Conservation (phyloP, 1,140 invertebrate species). For the Euwallacea similis region DNA sequence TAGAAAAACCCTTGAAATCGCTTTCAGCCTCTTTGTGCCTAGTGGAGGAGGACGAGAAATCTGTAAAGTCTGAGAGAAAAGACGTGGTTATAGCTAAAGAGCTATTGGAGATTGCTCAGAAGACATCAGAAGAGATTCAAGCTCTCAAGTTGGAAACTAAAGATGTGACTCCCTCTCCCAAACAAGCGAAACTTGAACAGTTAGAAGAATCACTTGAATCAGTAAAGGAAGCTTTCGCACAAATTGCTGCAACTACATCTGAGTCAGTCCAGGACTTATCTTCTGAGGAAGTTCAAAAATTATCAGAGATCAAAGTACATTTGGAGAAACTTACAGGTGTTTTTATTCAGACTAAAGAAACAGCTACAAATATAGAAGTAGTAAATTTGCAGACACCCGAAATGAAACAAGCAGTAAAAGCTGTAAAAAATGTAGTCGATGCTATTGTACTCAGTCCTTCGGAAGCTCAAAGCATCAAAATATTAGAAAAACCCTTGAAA, state of each 20-base stretch:
- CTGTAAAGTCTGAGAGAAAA: background rate
- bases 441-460: background rate
- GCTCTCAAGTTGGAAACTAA: conserved; percentile 6
- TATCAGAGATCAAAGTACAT: conserved; percentile 12
- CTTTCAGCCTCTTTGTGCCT: background rate
- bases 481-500: no score
- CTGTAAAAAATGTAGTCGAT: conserved; percentile 2
- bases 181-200: conserved; percentile 12
- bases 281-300: conserved; percentile 10
- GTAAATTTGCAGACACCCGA: conserved; percentile 1
- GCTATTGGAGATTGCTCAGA: conserved; percentile 8
- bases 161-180: conserved; percentile 11
- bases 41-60: background rate
- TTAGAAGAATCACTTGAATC: conserved; percentile 1
- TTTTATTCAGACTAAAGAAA: conserved; percentile 1
- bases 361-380: conserved; percentile 1
- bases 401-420: background rate
- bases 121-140: background rate
- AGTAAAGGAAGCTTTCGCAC: conserved; percentile 5
- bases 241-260: background rate
- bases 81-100: background rate
- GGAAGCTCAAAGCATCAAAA: no score
- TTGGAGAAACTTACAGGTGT: conserved; percentile 17
- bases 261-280: conserved; percentile 19
- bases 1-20: background rate